phyloP scores from a whole-genome alignment of 2,888 invertebrate genomes.

The Mesochorus sp. region DNA sequence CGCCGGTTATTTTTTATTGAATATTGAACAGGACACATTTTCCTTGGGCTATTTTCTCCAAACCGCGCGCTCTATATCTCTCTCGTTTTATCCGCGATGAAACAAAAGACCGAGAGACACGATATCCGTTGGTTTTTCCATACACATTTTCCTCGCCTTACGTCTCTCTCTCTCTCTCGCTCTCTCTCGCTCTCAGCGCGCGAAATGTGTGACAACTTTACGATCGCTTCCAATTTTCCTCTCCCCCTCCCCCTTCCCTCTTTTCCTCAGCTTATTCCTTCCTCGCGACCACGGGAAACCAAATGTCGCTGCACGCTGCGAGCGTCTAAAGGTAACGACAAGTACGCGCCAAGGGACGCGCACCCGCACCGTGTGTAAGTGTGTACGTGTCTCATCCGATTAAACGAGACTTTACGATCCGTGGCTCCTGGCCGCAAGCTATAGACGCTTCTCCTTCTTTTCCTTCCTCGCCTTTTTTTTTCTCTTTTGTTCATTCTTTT shows the following conservation, averaged over 20 bases:
- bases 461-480: background rate
- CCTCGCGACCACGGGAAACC: background rate
- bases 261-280: constrained; percentile 29
- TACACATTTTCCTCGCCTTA: background rate
- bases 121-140: constrained; percentile 12
- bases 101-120: background rate
- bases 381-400: constrained; percentile 71
- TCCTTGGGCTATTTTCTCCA: too few relatives aligned
- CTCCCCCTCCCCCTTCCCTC: constrained; percentile 29
- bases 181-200: constrained; percentile 11
- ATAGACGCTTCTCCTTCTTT: constrained; percentile 15
- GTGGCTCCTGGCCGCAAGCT: constrained; percentile 39
- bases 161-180: background rate
- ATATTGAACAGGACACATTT: too few relatives aligned
- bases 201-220: constrained; percentile 57
- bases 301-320: constrained; percentile 50
- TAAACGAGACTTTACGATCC: constrained; percentile 75
- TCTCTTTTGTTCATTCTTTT: background rate
- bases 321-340: constrained; percentile 46
- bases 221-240: constrained; percentile 51
- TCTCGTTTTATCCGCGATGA: background rate
- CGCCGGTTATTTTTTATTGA: too few relatives aligned
- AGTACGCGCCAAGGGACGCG: background rate
- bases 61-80: too few relatives aligned
- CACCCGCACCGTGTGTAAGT: background rate